Conservation (phyloP, 2,797 vertebrate species). For the Aratinga solstitialis region DNA sequence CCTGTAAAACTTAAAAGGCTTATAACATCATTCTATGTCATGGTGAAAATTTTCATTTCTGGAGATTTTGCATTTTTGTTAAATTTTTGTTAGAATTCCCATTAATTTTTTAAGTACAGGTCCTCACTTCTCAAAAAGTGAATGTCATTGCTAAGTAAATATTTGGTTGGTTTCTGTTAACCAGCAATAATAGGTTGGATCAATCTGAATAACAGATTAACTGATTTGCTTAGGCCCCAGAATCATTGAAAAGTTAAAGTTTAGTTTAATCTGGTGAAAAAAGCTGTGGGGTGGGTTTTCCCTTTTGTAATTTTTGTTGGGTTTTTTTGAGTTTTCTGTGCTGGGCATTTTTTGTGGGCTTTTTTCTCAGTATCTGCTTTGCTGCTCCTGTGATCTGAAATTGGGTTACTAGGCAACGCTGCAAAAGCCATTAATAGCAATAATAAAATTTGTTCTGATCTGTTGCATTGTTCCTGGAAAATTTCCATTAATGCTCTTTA, state of each 20-base stretch:
- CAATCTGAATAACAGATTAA: neutral
- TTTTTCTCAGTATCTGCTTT: neutral
- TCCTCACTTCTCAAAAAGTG: neutral
- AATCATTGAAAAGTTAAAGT: neutral
- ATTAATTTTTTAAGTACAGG: neutral
- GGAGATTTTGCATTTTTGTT: neutral
- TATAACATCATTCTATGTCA: neutral
- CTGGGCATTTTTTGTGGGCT: neutral
- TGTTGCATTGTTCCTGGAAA: neutral
- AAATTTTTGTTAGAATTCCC: neutral
- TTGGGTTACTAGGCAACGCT: slow-evolving; percentile 1
- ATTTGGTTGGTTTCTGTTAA: neutral
- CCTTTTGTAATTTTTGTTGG: neutral
- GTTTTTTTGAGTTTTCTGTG: neutral
- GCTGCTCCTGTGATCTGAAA: neutral
- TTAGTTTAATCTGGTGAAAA: neutral
- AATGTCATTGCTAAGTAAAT: neutral
- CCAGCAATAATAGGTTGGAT: neutral
- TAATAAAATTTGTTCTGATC: neutral
- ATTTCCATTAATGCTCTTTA: neutral
- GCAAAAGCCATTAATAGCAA: neutral
- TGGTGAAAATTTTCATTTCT: neutral
- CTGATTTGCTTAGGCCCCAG: neutral
- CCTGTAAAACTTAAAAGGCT: neutral
- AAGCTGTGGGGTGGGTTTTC: neutral